A percentile compares a stretch with the other conserved stretches of the same genome.
Evolutionary conservation across 1,140 invertebrate genomes (phyloP).

Genomic region (Bombus waltoni): DNA sequence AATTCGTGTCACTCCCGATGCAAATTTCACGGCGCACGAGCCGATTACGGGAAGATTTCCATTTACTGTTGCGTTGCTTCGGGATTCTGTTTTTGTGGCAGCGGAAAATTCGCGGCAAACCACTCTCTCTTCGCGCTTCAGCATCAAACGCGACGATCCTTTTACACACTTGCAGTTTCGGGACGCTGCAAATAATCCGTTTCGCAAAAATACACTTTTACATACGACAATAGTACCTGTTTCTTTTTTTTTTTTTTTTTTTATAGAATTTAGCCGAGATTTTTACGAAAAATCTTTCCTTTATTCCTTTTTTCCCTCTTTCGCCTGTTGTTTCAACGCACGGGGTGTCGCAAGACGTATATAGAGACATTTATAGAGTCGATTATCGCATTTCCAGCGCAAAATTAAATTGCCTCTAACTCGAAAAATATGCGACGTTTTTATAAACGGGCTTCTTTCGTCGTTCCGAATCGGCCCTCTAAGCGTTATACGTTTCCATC

Average conservation of each 20-base stretch:
- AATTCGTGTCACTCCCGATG: conserved; percentile 23
- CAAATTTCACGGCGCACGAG: conserved; percentile 40
- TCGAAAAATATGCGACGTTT: too few relatives aligned
- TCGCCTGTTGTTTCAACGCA: too few relatives aligned
- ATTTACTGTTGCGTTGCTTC: not conserved
- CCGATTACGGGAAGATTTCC: conserved; percentile 45
- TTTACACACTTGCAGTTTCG: too few relatives aligned
- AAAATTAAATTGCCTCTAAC: too few relatives aligned
- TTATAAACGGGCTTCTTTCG: too few relatives aligned
- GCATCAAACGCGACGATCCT: too few relatives aligned
- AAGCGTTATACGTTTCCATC: not conserved
- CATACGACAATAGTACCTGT: not conserved
- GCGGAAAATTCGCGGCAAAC: conserved; percentile 8
- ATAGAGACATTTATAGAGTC: too few relatives aligned
- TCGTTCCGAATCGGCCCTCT: too few relatives aligned
- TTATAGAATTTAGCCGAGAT: not conserved
- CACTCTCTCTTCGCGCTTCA: not conserved
- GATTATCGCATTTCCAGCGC: too few relatives aligned
- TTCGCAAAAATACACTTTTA: not conserved
- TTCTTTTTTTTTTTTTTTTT: not conserved
- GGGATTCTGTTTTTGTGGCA: not conserved
- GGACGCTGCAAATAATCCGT: not conserved
- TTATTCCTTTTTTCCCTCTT: not conserved
- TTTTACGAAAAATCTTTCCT: not conserved
- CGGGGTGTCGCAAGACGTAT: too few relatives aligned